phyloP scores from a whole-genome alignment of 2,797 vertebrate genomes.

The Botia almorhae region DNA sequence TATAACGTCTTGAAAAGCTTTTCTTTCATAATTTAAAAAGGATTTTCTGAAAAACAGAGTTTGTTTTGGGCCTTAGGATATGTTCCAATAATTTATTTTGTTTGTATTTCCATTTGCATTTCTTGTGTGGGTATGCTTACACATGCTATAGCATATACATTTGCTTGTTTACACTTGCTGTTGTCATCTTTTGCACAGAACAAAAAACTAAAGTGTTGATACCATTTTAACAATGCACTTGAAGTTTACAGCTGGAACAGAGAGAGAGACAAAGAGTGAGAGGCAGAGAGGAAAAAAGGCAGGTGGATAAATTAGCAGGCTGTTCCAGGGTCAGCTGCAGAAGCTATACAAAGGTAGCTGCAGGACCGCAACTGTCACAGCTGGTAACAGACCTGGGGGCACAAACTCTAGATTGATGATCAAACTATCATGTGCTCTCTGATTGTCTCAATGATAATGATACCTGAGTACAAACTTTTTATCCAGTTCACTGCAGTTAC shows the following conservation, averaged over 20 bases:
- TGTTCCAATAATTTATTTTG: no score
- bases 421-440: slow-evolving; percentile 20
- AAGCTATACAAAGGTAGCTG: not conserved
- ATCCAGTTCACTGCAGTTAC: not conserved
- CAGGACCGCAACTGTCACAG: not conserved
- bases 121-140: not conserved
- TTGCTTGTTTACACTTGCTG: not conserved
- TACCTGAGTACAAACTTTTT: slow-evolving; percentile 12
- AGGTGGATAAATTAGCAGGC: slow-evolving; percentile 47
- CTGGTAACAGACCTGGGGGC: not conserved
- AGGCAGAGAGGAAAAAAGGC: not conserved
- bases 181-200: not conserved
- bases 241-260: slow-evolving; percentile 22
- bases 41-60: not conserved
- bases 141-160: not conserved
- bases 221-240: not conserved
- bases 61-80: not conserved
- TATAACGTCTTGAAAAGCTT: slow-evolving; percentile 9
- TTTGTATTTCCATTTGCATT: not conserved
- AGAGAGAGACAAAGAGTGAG: not conserved
- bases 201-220: not conserved
- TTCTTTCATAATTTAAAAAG: slow-evolving; percentile 33
- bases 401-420: slow-evolving; percentile 8
- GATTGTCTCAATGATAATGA: slow-evolving; percentile 19
- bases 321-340: slow-evolving; percentile 28